These are phyloP conservation scores for Daktulosphaira vitifoliae DNA, from an alignment of 1,140 invertebrate genomes.

Conservation along the genomic window DNA sequence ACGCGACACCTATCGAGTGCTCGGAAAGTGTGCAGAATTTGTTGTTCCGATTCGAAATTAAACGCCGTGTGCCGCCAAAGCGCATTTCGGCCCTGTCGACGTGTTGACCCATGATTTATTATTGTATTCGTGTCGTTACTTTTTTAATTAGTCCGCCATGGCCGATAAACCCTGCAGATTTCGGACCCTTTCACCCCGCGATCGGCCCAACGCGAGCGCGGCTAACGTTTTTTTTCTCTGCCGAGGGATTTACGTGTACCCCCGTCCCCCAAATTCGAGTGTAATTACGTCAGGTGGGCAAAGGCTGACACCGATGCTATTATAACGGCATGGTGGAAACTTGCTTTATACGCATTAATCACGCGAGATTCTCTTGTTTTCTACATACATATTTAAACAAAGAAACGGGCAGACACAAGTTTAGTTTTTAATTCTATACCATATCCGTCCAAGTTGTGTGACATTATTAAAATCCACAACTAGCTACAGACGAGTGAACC, in stretches of 20 bases:
- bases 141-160: conserved; percentile 10
- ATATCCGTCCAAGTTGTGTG: no score
- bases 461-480: no score
- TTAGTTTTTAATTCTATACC: no score
- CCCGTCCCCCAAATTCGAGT: conserved; percentile 5
- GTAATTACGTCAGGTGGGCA: conserved; percentile 29
- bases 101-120: neutral
- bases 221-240: neutral
- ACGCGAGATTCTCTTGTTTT: conserved; percentile 25
- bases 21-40: no score
- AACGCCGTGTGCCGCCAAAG: neutral
- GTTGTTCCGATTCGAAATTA: neutral
- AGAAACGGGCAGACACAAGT: no score
- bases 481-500: no score
- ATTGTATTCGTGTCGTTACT: conserved; percentile 2
- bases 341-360: conserved; percentile 32
- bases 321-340: conserved; percentile 9
- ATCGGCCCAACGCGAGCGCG: neutral
- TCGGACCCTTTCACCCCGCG: neutral
- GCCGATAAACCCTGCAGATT: conserved; percentile 22
- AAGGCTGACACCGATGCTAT: conserved; percentile 31
- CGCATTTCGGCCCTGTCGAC: no score
- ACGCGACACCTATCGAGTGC: no score
- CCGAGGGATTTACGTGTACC: conserved; percentile 10
- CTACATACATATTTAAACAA: neutral